phyloP scores from a whole-genome alignment of 2,113 vertebrate species.

The Rhinolophus ferrumequinum region DNA sequence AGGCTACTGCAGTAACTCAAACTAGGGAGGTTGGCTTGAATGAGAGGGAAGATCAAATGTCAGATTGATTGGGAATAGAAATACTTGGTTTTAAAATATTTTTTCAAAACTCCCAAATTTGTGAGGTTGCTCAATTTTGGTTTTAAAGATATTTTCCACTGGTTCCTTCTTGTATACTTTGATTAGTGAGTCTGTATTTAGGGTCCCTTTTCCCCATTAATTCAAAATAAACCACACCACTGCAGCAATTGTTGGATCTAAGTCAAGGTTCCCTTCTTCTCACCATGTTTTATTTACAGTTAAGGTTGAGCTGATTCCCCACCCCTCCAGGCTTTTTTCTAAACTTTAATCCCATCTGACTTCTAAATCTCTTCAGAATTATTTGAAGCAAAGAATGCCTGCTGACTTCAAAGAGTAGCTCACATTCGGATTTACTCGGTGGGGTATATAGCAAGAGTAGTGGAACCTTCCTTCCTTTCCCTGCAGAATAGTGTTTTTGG shows the following conservation, averaged over 20 bases:
- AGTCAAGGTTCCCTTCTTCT: slow-evolving; percentile 7
- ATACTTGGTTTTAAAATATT: slow-evolving; percentile 15
- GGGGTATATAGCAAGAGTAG: neutral
- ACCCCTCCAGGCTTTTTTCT: too few relatives aligned
- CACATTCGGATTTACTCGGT: slow-evolving; percentile 40
- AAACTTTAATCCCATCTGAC: slow-evolving; percentile 65
- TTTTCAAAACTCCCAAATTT: neutral
- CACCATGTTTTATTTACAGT: slow-evolving; percentile 33
- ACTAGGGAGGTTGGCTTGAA: neutral
- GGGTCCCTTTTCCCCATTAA: neutral
- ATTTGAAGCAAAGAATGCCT: slow-evolving; percentile 64
- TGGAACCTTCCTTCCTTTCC: neutral
- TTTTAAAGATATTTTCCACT: neutral
- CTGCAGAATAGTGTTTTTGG: neutral
- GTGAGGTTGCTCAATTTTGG: neutral
- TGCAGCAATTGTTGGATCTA: neutral
- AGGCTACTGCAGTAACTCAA: neutral
- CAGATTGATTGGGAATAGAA: slow-evolving; percentile 21
- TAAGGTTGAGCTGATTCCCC: neutral
- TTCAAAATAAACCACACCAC: slow-evolving; percentile 16
- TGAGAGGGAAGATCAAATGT: neutral
- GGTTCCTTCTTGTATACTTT: slow-evolving; percentile 13
- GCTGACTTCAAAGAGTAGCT: slow-evolving; percentile 69
- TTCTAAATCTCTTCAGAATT: slow-evolving; percentile 66
- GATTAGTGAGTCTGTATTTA: neutral